phyloP scores from a whole-genome alignment of 1,140 invertebrate species.

The Drosophila littoralis region DNA sequence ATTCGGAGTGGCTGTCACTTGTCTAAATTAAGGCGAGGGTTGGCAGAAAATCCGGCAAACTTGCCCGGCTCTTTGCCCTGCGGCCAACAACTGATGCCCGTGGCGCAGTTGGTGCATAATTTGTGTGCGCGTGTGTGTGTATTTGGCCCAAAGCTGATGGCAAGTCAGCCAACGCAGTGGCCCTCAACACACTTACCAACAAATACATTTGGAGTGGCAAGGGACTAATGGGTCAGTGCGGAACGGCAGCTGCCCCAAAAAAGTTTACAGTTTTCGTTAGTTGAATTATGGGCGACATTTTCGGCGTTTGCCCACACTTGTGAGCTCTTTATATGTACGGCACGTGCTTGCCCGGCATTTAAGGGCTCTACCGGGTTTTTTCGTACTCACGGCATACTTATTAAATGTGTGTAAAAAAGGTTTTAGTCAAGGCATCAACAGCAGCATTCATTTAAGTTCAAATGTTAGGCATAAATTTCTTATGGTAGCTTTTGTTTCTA shows the following conservation, averaged over 20 bases:
- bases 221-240: conserved; percentile 19
- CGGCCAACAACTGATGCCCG: conserved; percentile 18
- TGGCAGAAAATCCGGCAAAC: conserved; percentile 4
- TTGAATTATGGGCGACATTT: conserved; percentile 59
- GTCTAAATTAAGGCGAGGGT: neutral
- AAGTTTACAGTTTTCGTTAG: conserved; percentile 58
- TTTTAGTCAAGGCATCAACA: neutral
- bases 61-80: conserved; percentile 5
- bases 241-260: conserved; percentile 22
- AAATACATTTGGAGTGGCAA: conserved; percentile 36
- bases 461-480: no score
- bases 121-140: conserved; percentile 19
- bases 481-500: no score
- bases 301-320: conserved; percentile 22
- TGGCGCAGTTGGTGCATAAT: conserved; percentile 41
- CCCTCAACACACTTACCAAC: conserved; percentile 17
- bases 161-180: conserved; percentile 6
- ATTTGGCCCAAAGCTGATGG: conserved; percentile 26
- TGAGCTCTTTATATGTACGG: conserved; percentile 27
- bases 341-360: conserved; percentile 47
- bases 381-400: neutral
- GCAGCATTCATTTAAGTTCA: neutral
- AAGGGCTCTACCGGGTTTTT: neutral
- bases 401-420: neutral
- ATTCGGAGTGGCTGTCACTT: conserved; percentile 28